A percentile compares a stretch with the other conserved stretches of the same genome.
Conservation (phyloP, 1,140 invertebrate genomes). For the Polypedilum vanderplanki region DNA sequence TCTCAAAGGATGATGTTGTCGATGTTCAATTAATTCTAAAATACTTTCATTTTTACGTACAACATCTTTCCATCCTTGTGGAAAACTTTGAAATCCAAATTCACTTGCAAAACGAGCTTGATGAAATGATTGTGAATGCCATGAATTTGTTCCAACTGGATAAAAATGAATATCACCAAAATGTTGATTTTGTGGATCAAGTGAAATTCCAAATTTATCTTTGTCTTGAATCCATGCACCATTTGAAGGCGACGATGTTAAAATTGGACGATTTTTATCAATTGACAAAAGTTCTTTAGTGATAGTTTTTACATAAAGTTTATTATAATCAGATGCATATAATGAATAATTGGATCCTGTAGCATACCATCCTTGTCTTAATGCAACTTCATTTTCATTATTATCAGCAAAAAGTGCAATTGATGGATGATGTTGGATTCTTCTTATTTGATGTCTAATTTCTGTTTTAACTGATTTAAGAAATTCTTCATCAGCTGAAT, state of each 20-base stretch:
- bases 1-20: conserved; percentile 77
- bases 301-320: conserved; percentile 77
- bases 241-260: conserved; percentile 90
- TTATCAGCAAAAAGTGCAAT: conserved; percentile 90
- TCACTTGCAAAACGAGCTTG: conserved; percentile 85
- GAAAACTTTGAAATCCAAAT: conserved; percentile 89
- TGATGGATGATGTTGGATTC: conserved; percentile 83
- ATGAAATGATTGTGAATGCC: conserved; percentile 70
- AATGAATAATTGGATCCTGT: conserved; percentile 50
- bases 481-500: conserved; percentile 71
- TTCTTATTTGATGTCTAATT: conserved; percentile 72
- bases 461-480: conserved; percentile 69
- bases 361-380: conserved; percentile 78
- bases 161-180: conserved; percentile 96
- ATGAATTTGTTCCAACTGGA: conserved; percentile 75
- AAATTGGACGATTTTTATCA: conserved; percentile 59
- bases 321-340: conserved; percentile 76
- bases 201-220: conserved; percentile 65
- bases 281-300: conserved; percentile 55
- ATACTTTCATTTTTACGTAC: conserved; percentile 55
- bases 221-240: conserved; percentile 61
- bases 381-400: conserved; percentile 94
- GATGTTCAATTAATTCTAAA: conserved; percentile 56
- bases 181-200: conserved; percentile 65
- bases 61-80: conserved; percentile 49